A percentile compares a stretch with the other conserved stretches of the same genome.
Conservation (phyloP, 2,888 invertebrate genomes). For the Chirona hameri region DNA sequence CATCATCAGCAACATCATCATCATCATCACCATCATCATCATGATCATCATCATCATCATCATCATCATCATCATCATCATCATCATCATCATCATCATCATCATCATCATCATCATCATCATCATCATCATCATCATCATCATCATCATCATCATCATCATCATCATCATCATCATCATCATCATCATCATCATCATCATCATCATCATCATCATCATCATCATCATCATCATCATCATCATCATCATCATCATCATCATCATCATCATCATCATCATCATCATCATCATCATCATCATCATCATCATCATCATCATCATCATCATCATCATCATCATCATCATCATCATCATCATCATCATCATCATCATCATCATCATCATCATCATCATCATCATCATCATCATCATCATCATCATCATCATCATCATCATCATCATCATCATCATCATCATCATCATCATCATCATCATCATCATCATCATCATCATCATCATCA, state of each 20-base stretch:
- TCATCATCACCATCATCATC: too few species aligned
- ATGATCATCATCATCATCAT: too few species aligned
- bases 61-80: too few species aligned
- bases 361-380: constrained; percentile 22
- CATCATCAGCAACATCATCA: too few species aligned
- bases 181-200: too few species aligned
- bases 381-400: constrained; percentile 11
- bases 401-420: constrained; percentile 22
- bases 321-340: constrained; percentile 22
- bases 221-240: constrained; percentile 22
- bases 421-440: constrained; percentile 22
- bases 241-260: constrained; percentile 22
- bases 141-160: too few species aligned
- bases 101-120: too few species aligned
- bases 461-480: constrained; percentile 22
- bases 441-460: constrained; percentile 22
- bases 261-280: constrained; percentile 22
- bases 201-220: too few species aligned
- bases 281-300: constrained; percentile 22
- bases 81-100: too few species aligned
- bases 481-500: constrained; percentile 10
- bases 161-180: too few species aligned
- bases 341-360: constrained; percentile 22
- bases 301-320: constrained; percentile 22
- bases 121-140: too few species aligned